Evolutionary conservation across 2,797 vertebrate species (phyloP).

Genomic region (Coracias cyanogaster): DNA sequence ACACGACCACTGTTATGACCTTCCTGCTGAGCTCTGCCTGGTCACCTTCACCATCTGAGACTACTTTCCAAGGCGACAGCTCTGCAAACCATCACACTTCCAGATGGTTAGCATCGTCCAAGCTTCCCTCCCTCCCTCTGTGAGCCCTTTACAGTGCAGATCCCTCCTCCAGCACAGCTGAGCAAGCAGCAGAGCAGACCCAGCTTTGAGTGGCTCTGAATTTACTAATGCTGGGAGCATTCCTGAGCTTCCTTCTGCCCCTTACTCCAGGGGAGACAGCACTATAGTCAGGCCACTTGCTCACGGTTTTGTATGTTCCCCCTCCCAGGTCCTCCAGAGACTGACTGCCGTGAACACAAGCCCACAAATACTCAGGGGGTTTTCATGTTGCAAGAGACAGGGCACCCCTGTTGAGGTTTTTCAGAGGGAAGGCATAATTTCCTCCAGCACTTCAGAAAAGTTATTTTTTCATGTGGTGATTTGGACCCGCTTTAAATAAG

Average conservation of each 20-base stretch:
- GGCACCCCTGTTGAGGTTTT: neutral
- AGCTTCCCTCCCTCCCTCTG: neutral
- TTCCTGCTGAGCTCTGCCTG: neutral
- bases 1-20: rapidly evolving
- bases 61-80: neutral
- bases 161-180: neutral
- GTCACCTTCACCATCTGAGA: neutral
- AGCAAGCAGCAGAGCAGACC: neutral
- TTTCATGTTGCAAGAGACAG: neutral
- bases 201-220: neutral
- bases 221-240: neutral
- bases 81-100: neutral
- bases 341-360: neutral
- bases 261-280: neutral
- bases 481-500: neutral
- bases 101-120: neutral
- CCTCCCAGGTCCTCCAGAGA: neutral
- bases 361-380: neutral
- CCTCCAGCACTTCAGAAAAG: neutral
- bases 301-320: neutral
- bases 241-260: neutral
- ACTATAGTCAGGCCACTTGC: neutral
- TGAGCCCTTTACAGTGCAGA: neutral
- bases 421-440: neutral
- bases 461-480: neutral